phyloP scores from a whole-genome alignment of 2,797 vertebrate species.

The Chromobotia macracanthus region DNA sequence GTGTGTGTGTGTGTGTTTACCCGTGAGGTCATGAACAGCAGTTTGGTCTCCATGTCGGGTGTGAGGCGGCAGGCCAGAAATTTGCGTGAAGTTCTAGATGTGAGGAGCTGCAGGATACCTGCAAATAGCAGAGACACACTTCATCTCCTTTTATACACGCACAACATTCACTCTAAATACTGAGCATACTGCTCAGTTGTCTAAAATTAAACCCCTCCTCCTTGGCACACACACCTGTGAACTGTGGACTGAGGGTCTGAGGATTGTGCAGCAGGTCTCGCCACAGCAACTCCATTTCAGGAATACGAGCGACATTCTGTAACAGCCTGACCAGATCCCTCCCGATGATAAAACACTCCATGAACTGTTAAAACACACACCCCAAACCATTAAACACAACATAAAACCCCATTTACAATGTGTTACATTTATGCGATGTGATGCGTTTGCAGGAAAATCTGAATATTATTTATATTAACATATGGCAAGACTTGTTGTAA shows the following conservation, averaged over 20 bases:
- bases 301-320: slow-evolving; percentile 93
- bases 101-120: slow-evolving; percentile 94
- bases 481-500: too few relatives aligned
- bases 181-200: slow-evolving; percentile 2
- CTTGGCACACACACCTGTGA: slow-evolving; percentile 59
- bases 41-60: slow-evolving; percentile 97
- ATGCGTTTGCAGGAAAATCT: too few relatives aligned
- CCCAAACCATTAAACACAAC: background rate
- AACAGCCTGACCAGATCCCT: slow-evolving; percentile 92
- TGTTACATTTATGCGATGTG: too few relatives aligned
- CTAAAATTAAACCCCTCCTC: too few relatives aligned
- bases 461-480: too few relatives aligned
- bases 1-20: slow-evolving; percentile 67
- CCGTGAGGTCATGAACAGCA: slow-evolving; percentile 97
- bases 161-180: background rate
- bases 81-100: slow-evolving; percentile 92
- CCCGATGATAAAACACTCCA: slow-evolving; percentile 95
- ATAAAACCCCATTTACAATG: background rate
- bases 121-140: background rate
- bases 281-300: slow-evolving; percentile 94
- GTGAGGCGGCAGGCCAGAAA: slow-evolving; percentile 95
- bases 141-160: background rate
- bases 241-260: slow-evolving; percentile 87
- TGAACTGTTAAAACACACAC: slow-evolving; percentile 77
- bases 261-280: slow-evolving; percentile 93